A percentile compares a stretch with the other conserved stretches of the same genome.
Evolutionary conservation across 1,140 invertebrate genomes (phyloP).

Genomic region (Drosophila yakuba): DNA sequence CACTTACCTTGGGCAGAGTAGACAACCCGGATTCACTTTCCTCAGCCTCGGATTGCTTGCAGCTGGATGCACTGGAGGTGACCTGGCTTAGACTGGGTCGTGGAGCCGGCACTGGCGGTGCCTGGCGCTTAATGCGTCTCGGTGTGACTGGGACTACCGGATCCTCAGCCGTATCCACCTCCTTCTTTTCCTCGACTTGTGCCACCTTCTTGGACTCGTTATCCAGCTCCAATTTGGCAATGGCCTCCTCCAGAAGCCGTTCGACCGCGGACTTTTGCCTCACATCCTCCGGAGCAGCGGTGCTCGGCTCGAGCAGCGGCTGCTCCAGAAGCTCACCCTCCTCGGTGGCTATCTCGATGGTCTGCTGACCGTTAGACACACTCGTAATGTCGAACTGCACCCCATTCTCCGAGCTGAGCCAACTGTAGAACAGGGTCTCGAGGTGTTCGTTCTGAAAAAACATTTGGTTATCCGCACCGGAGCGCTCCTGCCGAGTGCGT

Average conservation of each 20-base stretch:
- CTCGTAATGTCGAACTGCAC: constrained; percentile 72
- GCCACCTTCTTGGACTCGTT: constrained; percentile 38
- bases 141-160: constrained; percentile 30
- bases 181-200: constrained; percentile 52
- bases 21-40: constrained; percentile 77
- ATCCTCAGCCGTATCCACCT: constrained; percentile 31
- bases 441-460: constrained; percentile 77
- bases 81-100: constrained; percentile 44
- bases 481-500: constrained; percentile 64
- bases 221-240: constrained; percentile 71
- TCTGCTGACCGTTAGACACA: constrained; percentile 34
- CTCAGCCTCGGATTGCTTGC: constrained; percentile 71
- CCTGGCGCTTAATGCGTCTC: constrained; percentile 49
- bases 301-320: constrained; percentile 18
- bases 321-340: constrained; percentile 9
- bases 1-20: constrained; percentile 71
- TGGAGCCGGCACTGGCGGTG: constrained; percentile 63
- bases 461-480: constrained; percentile 40
- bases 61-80: constrained; percentile 48
- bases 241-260: constrained; percentile 72
- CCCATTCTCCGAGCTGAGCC: constrained; percentile 72
- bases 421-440: constrained; percentile 74
- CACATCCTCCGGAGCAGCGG: constrained; percentile 26
- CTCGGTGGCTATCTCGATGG: constrained; percentile 62
- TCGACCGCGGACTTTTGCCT: constrained; percentile 70